Evolutionary conservation across 2,888 invertebrate species (phyloP).

Genomic region (Atrina japonica): DNA sequence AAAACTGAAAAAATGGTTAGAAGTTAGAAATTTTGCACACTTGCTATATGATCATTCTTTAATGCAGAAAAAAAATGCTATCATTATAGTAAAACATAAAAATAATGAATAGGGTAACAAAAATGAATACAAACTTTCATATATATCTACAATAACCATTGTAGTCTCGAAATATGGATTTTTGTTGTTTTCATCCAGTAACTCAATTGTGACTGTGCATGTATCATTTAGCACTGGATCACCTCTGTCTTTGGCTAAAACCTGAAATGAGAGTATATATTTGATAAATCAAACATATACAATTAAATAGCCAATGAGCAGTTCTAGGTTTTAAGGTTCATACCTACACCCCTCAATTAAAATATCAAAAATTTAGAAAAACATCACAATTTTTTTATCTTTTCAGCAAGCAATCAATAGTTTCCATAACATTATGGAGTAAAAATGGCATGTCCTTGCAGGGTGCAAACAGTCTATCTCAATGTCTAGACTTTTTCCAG

Average conservation of each 20-base stretch:
- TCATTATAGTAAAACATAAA: not conserved
- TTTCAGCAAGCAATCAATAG: no score
- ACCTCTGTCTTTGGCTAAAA: conserved; percentile 81
- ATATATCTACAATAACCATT: conserved; percentile 87
- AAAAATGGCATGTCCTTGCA: no score
- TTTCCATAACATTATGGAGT: no score
- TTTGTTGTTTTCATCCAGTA: conserved; percentile 94
- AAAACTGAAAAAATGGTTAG: not conserved
- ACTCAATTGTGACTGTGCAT: conserved; percentile 88
- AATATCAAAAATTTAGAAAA: no score
- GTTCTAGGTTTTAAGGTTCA: not conserved
- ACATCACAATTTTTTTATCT: no score
- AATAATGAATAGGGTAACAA: not conserved
- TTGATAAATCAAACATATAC: not conserved
- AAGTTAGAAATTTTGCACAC: no score
- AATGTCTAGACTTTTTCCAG: no score
- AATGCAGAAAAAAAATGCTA: not conserved
- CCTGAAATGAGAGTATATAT: no score
- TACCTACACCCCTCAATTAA: no score
- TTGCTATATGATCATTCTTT: not conserved
- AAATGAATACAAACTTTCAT: conserved; percentile 82
- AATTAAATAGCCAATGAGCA: not conserved
- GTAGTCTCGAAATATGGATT: conserved; percentile 90
- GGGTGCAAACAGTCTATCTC: no score
- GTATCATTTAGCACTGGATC: conserved; percentile 91